Conservation (phyloP, 2,113 vertebrate species). For the Abramis brama region DNA sequence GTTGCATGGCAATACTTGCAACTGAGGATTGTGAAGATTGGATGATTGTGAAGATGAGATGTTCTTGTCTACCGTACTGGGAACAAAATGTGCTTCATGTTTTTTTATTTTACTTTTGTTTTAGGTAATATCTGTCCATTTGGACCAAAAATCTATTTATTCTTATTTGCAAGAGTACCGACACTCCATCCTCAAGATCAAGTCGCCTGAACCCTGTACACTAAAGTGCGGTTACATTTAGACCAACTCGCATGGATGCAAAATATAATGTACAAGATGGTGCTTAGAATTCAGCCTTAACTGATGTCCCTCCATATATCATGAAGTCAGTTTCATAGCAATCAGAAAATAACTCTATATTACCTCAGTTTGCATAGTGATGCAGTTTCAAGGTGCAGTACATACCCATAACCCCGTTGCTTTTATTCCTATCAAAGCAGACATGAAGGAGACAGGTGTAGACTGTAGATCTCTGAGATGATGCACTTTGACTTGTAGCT, state of each 20-base stretch:
- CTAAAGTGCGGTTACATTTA: constrained; percentile 38
- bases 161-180: constrained; percentile 3
- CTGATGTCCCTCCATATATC: constrained; percentile 34
- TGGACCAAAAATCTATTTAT: constrained; percentile 20
- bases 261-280: constrained; percentile 49
- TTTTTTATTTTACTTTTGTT: neutral
- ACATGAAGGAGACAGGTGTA: neutral
- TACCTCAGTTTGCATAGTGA: constrained; percentile 45
- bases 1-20: constrained; percentile 72
- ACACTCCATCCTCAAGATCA: constrained; percentile 13
- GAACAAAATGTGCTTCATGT: neutral
- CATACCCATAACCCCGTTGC: neutral
- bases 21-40: neutral
- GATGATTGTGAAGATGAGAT: constrained; percentile 22
- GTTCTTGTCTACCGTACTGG: neutral
- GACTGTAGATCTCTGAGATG: constrained; percentile 6
- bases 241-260: constrained; percentile 53
- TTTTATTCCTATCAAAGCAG: neutral
- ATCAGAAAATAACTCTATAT: constrained; percentile 16
- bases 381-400: constrained; percentile 34
- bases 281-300: constrained; percentile 58
- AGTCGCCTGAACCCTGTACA: constrained; percentile 8
- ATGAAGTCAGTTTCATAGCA: constrained; percentile 25
- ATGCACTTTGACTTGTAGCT: constrained; percentile 18
- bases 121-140: neutral